A percentile compares a stretch with the other conserved stretches of the same genome.
Evolutionary conservation across 2,113 vertebrate species (phyloP).

Genomic region (Diadophis punctatus): DNA sequence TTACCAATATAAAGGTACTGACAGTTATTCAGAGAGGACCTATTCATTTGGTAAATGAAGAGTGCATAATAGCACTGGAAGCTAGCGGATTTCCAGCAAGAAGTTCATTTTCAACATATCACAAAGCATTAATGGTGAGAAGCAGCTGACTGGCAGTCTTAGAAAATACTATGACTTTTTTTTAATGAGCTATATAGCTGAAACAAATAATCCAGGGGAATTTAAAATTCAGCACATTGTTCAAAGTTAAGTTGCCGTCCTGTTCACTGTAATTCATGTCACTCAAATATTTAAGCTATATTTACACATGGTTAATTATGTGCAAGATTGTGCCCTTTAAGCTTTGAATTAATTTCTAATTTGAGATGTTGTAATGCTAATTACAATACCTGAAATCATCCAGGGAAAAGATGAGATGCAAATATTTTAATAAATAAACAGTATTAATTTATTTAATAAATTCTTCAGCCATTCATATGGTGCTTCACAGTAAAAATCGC

Average conservation of each 20-base stretch:
- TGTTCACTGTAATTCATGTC: background rate
- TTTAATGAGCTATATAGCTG: background rate
- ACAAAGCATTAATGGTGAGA: background rate
- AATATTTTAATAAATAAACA: background rate
- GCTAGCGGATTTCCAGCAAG: slow-evolving; percentile 54
- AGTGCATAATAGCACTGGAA: slow-evolving; percentile 45
- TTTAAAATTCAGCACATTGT: background rate
- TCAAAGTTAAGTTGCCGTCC: background rate
- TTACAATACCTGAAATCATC: background rate
- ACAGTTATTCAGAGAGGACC: slow-evolving; percentile 57
- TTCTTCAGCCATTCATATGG: background rate
- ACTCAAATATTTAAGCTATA: background rate
- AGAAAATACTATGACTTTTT: background rate
- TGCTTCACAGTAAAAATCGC: background rate
- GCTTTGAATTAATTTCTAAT: background rate
- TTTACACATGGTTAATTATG: background rate
- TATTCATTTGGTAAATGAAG: slow-evolving; percentile 63
- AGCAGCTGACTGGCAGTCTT: background rate
- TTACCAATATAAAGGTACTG: slow-evolving; percentile 54
- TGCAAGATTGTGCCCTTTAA: background rate
- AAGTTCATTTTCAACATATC: slow-evolving; percentile 56
- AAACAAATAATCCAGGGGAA: background rate
- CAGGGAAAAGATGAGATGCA: background rate
- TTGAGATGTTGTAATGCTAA: background rate
- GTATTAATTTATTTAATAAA: background rate